Base-by-base conservation (phyloP, 2,113 vertebrate genomes). In the Dendropsophus ebraccatus region DNA sequence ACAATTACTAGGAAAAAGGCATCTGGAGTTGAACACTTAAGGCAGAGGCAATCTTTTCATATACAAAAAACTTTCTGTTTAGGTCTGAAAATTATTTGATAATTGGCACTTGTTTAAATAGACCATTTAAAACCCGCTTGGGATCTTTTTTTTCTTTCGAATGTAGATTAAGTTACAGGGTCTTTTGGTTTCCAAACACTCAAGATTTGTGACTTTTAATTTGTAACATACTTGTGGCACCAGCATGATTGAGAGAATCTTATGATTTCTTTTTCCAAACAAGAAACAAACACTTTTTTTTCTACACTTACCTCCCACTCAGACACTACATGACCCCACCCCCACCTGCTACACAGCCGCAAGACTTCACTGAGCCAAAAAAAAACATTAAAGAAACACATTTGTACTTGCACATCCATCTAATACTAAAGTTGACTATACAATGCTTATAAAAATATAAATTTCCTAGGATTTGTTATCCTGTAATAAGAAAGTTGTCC, bases 21-120 rank as follows among this genome's bases (percentile, higher is more conserved):
- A 96, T 97, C 97, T 99, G 97, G 97, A 93, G 92, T 91, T 93
- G 92, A 94, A 94, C 90, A 92, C 90, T 94, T 92, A 88, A 85
- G 80, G 21, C 88, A 89, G 88, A 88, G 87, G 89, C 89, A 86
- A 86, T 85, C 90, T 90, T 94, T 94, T 92, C 90, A 90, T 94
- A 91, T 92, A 94, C 94, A 96, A 94, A 86, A 94, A 93, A 91
- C 91, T 94, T 95, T 95, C 90, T 96, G 95, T 95, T 94, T 94
- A 94, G 93, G 92, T 94, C 94, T 93, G 90, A 93, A 91, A 94
- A 96, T 95, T 96, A 95, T 95, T 96, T 95, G 96, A 93, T 95
- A 96, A 97, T 95, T 96, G 95, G 92, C 92, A 95, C 92, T 96
- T 95, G 94, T 96, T 96, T 96, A 95, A 95, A 95, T 90, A 93